A percentile compares a stretch with the other conserved stretches of the same genome.
These are phyloP conservation scores for Pyrrhosoma nymphula DNA, from an alignment of 2,888 invertebrate species.

Conservation along the genomic window DNA sequence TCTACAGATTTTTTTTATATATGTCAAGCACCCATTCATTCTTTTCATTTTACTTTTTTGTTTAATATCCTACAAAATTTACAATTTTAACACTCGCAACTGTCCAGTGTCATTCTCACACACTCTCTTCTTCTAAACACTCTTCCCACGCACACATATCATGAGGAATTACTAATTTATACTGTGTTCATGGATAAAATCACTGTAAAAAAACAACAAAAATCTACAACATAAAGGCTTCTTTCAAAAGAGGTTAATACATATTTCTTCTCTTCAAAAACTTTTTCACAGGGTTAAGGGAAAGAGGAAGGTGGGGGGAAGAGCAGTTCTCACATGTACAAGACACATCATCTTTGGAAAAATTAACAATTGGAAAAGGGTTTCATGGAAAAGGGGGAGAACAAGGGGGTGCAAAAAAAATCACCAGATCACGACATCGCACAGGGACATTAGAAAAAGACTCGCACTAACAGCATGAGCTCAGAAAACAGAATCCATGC, in stretches of 20 bases:
- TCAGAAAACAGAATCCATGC: neutral
- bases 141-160: neutral
- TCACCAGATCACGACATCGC: neutral
- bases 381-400: neutral
- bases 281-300: neutral
- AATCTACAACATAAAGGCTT: constrained; percentile 29
- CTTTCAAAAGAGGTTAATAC: constrained; percentile 17
- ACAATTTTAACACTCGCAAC: constrained; percentile 45
- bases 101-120: neutral
- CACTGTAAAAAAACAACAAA: constrained; percentile 61
- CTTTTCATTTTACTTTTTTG: constrained; percentile 54
- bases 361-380: neutral
- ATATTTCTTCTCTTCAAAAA: neutral
- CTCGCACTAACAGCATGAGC: constrained; percentile 12
- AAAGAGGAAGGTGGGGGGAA: neutral
- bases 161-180: constrained; percentile 52
- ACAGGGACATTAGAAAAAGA: neutral
- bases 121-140: constrained; percentile 9
- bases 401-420: neutral
- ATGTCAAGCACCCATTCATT: constrained; percentile 46
- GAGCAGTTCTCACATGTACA: neutral
- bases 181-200: constrained; percentile 40
- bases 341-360: constrained; percentile 3
- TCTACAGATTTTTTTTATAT: constrained; percentile 32
- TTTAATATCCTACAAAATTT: constrained; percentile 62